Base-by-base conservation (phyloP, 2,113 vertebrate species). In the Spheniscus mendiculus region DNA sequence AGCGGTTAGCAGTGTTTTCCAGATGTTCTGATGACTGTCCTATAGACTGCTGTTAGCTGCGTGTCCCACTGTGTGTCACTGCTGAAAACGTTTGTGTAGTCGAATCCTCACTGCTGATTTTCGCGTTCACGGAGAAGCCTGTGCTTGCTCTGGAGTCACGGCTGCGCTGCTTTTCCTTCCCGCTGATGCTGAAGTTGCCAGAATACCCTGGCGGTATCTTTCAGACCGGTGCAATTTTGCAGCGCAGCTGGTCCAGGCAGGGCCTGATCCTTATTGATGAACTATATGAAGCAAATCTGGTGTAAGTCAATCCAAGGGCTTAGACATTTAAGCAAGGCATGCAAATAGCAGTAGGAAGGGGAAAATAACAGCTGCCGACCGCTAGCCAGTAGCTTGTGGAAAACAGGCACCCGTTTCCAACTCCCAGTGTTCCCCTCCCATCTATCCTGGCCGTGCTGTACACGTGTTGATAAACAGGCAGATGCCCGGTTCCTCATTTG, bases 121-220 rank as follows among this genome's bases (percentile, higher is more conserved):
- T 44, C 5, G 3, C 0, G 0, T 38, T 66, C n/a, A 4, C 0
- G 14, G 44, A n/a, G 47, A 34, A 69, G 59, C 8, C 40, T 0
- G 0, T 38, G n/a, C 69, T 53, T 45, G 25, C 82, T 72, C 34
- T 17, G 5, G 55, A 53, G 49, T 18, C 23, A 3, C 0, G 0
- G 20, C 61, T 3, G 0, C 0, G 6, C 69, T 89, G 27, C 12
- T 84, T 74, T 74, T 74, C 56, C 73, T 91, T 56, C 45, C 66
- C 10, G 1, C 49, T 17, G 38, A 3, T 29, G 27, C 3, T 20
- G 29, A 47, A 56, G 45, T 40, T 66, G 13, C 38, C 7, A 6
- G 29, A 74, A 45, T 10, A 13, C 23, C 36, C 42, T 1, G 5
- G 22, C n/a, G 15, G 36, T 12, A 11, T 12, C 53, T 19, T 52